Base-by-base conservation (phyloP, 2,888 invertebrate genomes). In the Erannis defoliaria region DNA sequence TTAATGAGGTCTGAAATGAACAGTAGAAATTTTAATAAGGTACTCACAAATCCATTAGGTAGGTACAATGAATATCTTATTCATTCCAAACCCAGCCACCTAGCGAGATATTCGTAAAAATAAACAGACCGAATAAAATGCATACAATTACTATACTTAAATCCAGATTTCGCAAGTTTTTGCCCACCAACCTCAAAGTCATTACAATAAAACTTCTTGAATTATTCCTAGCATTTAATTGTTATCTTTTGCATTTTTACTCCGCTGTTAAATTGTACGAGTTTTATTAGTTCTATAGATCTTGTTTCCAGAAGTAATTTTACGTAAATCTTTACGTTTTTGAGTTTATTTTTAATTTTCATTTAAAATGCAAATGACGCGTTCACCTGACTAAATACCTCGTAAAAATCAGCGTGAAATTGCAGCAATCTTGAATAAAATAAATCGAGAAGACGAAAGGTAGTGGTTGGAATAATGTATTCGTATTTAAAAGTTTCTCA, bases 351-450 rank as follows among this genome's bases (percentile, higher is more conserved):
- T 50, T 51, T 16, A 43, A 45, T 23, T 46, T 29, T 38, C 38
- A 58, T 58, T 48, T 48, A 29, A 54, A 18, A 60, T 60, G 60
- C 49, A 60, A 55, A 60, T 60, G 23, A 21, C 21, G 51, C 14
- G 14, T 31, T 51, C 19, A 23, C 31, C 33, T 51, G 29, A 45
- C 62, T 67, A 54, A 73, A 72, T 70, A 70, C 55, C 12, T 61
- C 49, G 54, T 55, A 35, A 55, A 53, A 29, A 21, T 53, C 33
- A 1, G 45, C 16, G 19, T 5, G 12, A 12, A 16, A 10, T n/a
- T 23, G 16, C 18, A 5, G 31, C 26, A 21, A 26, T 38, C 29
- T 51, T 33, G 14, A 26, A 26, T 57, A 21, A 43, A 57, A 50
- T 50, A 54, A 54, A 43, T 54, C 21, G 42, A 21, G 9, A n/a